Conservation (phyloP, 2,113 vertebrate genomes). For the Microtus montanus region DNA sequence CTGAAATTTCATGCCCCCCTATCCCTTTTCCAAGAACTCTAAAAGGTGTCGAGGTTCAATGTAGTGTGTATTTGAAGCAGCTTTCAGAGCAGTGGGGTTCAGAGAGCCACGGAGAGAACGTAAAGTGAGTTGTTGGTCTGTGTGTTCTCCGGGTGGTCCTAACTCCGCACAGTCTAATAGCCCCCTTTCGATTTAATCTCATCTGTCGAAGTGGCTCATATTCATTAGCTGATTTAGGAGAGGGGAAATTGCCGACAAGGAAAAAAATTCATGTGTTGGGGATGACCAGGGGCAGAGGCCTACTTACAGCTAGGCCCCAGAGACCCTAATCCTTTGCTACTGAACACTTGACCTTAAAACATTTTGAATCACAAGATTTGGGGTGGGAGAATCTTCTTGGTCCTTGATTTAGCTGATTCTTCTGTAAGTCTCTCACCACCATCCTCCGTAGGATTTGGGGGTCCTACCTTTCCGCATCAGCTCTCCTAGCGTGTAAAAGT, state of each 20-base stretch:
- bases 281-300: conserved; percentile 5
- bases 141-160: conserved; percentile 8
- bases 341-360: conserved; percentile 42
- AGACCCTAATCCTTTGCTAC: conserved; percentile 33
- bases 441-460: background rate
- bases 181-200: conserved; percentile 35
- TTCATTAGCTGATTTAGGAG: conserved; percentile 26
- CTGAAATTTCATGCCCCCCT: conserved; percentile 10
- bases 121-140: background rate
- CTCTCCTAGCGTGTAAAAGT: background rate
- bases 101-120: conserved; percentile 14
- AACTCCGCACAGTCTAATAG: background rate
- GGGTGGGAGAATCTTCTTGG: background rate
- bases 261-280: conserved; percentile 36
- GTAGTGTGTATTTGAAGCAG: background rate
- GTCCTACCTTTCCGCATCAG: background rate
- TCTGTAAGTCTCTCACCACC: conserved; percentile 32
- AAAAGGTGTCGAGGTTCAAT: conserved; percentile 18
- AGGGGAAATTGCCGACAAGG: conserved; percentile 18
- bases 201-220: background rate
- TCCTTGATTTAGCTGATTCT: conserved; percentile 9
- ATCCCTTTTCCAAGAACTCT: background rate
- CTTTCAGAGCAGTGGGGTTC: background rate
- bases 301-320: background rate
- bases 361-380: conserved; percentile 13